Evolutionary conservation across 37 sponge, comb jelly and placozoan genomes (phyloP).

Genomic region (Crambe crambe): DNA sequence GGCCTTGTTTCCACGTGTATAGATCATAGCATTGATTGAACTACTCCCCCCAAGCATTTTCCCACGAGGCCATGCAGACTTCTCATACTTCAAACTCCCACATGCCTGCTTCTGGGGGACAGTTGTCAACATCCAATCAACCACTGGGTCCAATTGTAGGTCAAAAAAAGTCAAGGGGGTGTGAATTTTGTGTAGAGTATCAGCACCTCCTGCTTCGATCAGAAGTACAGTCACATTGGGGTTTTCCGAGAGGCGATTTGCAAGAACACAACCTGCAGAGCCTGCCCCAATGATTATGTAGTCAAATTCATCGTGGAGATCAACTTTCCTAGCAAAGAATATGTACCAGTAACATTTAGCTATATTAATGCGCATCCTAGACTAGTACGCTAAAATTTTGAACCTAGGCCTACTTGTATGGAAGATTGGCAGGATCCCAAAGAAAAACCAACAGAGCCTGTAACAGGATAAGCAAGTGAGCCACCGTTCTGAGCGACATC

Average conservation of each 20-base stretch:
- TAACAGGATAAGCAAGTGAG: background rate
- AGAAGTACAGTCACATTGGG: constrained; percentile 69
- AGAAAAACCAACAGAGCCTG: background rate
- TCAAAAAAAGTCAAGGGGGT: constrained; percentile 34
- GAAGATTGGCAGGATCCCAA: background rate
- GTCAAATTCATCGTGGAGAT: constrained; percentile 36
- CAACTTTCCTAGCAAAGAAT: constrained; percentile 1
- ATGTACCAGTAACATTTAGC: no score
- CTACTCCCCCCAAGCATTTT: constrained; percentile 81
- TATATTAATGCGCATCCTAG: background rate
- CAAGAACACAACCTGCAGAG: constrained; percentile 88
- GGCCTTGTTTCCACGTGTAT: constrained; percentile 74
- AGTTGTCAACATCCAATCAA: constrained; percentile 80
- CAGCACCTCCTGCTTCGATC: constrained; percentile 79
- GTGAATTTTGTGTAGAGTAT: constrained; percentile 31
- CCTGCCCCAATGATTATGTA: constrained; percentile 90
- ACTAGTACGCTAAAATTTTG: background rate
- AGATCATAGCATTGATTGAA: constrained; percentile 85
- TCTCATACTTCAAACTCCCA: background rate
- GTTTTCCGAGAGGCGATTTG: constrained; percentile 83
- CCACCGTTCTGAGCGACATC: background rate
- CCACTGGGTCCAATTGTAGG: constrained; percentile 23
- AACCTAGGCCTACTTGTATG: constrained; percentile 16
- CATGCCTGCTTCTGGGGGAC: constrained; percentile 66
- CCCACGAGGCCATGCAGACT: constrained; percentile 68